These are phyloP conservation scores for Oedothorax gibbosus DNA, from an alignment of 1,140 invertebrate genomes.

Conservation along the genomic window DNA sequence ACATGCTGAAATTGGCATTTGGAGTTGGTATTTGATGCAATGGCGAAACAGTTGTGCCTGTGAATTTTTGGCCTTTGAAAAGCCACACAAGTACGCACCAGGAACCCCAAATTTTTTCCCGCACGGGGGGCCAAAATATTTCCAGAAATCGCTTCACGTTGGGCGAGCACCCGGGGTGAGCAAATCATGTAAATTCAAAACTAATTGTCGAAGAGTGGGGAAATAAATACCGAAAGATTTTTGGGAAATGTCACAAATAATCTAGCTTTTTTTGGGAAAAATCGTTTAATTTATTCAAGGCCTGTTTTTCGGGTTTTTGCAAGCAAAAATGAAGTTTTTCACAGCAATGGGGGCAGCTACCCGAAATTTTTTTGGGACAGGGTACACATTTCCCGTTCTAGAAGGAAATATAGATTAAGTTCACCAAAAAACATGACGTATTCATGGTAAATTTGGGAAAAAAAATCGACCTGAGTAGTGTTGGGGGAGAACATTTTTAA, in stretches of 20 bases:
- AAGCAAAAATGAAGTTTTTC: neutral
- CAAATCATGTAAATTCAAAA: too few species aligned
- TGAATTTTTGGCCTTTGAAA: neutral
- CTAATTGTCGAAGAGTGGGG: too few species aligned
- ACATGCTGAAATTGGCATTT: too few species aligned
- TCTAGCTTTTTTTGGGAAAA: too few species aligned
- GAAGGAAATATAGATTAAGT: constrained; percentile 63
- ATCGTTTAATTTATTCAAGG: neutral
- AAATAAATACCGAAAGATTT: too few species aligned
- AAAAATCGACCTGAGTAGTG: constrained; percentile 66
- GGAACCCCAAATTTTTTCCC: neutral
- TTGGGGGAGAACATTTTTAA: neutral
- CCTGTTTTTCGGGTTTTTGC: too few species aligned
- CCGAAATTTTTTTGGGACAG: neutral
- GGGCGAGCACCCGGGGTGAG: too few species aligned
- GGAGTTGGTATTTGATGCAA: too few species aligned
- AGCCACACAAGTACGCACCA: neutral
- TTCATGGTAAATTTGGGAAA: constrained; percentile 67
- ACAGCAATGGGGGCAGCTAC: neutral
- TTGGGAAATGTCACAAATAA: neutral
- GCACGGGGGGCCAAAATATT: neutral
- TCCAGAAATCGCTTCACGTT: too few species aligned
- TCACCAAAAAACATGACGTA: constrained; percentile 66
- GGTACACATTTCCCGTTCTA: neutral
- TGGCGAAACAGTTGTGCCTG: too few species aligned